Percentiles rank a stretch among this genome's conserved stretches.
These are phyloP conservation scores for Spizaetus ornatus DNA, from an alignment of 2,113 vertebrate genomes.

Conservation along the genomic window DNA sequence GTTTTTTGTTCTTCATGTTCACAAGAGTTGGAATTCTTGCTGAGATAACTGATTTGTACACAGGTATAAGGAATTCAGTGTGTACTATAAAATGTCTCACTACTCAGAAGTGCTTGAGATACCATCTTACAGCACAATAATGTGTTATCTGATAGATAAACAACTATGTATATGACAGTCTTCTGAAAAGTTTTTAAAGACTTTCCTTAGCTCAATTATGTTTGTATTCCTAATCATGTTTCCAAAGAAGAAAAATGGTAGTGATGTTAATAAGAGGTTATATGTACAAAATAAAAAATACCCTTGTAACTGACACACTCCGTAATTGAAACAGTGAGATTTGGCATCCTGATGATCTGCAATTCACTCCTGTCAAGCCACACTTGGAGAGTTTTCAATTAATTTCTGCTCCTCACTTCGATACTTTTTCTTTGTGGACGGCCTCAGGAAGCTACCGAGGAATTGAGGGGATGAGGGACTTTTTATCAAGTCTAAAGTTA, in stretches of 20 bases:
- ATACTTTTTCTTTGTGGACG: neutral
- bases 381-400: neutral
- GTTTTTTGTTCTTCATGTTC: neutral
- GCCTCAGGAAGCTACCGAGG: neutral
- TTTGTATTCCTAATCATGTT: neutral
- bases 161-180: neutral
- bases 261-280: neutral
- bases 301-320: neutral
- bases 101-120: neutral
- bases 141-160: neutral
- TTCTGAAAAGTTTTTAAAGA: neutral
- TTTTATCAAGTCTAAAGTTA: neutral
- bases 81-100: neutral
- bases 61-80: neutral
- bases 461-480: neutral
- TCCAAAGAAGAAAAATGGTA: neutral
- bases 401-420: neutral
- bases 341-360: neutral
- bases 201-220: neutral
- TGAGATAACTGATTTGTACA: neutral
- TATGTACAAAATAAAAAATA: neutral
- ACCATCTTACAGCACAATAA: neutral
- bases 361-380: neutral
- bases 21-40: neutral
- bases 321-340: neutral